Evolutionary conservation across 2,797 vertebrate genomes (phyloP).

Genomic region (Amphiprion clarkii): DNA sequence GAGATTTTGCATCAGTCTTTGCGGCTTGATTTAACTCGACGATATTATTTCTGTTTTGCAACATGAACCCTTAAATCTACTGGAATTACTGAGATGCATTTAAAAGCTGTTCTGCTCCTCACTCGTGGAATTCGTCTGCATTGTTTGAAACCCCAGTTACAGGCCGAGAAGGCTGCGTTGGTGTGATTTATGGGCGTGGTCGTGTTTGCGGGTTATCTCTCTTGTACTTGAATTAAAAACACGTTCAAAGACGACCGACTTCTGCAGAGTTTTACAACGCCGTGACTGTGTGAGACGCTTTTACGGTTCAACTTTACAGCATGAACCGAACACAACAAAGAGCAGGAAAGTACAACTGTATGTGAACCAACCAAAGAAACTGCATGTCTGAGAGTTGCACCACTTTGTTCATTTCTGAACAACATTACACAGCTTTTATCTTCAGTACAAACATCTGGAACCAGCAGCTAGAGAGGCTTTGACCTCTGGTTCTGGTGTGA

Average conservation of each 20-base stretch:
- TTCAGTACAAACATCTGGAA: neutral
- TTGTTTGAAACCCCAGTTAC: neutral
- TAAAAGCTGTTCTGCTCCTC: conserved; percentile 1
- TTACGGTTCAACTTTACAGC: conserved; percentile 52
- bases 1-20: neutral
- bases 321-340: conserved; percentile 46
- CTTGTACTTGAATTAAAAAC: conserved; percentile 36
- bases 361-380: conserved; percentile 4
- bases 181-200: conserved; percentile 19
- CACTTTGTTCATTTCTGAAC: neutral
- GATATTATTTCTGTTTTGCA: conserved; percentile 2
- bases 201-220: conserved; percentile 35
- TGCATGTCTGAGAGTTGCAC: conserved; percentile 6
- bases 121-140: neutral
- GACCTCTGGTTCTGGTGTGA: neutral
- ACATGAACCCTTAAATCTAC: neutral
- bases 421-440: neutral
- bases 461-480: conserved; percentile 1
- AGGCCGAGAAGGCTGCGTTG: neutral
- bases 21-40: neutral
- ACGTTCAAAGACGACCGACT: conserved; percentile 45
- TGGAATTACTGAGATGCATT: neutral
- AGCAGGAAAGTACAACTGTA: neutral
- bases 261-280: conserved; percentile 36
- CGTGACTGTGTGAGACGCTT: conserved; percentile 37